Evolutionary conservation across 2,888 invertebrate species (phyloP), one percentile per base, ranked within the genome.

Genomic region (Colletes collaris): DNA sequence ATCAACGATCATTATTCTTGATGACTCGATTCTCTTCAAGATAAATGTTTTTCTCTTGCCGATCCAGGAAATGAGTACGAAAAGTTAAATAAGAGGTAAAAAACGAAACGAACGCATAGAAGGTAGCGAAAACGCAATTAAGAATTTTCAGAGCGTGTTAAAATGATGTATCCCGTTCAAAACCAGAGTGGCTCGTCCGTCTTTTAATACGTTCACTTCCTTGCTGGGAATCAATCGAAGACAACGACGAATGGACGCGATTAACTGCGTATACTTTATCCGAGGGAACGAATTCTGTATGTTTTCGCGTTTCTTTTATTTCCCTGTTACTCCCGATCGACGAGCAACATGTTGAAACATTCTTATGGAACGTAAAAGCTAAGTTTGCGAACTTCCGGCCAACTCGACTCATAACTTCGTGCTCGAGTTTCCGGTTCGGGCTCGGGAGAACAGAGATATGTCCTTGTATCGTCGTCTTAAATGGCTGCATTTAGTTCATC

Each of bases 111-210:
- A 35, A 27, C 40, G 44, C 16, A 16, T 0, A 4, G 46, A 27
- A 37, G 35, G 37, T 6, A 62, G 69, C 55, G 55, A 68, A 73
- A 79, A 56, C 53, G 72, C 52, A 67, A 74, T 79, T 79, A 81
- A 66, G 69, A 70, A 69, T 62, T 67, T 74, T 66, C 69, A 79
- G 80, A 81, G 80, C 80, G 79, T 81, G 80, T 66, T 74, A 79
- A 79, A 74, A 56, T 46, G 74, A 79, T 81, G 74, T 44, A 73
- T 73, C 53, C 62, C 69, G 64, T 64, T n/a, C 66, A 58, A 59
- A 73, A 56, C 66, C 72, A 40, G 46, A 69, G 70, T 58, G 35
- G 27, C 67, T 58, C 44, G 49, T 64, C 7, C 53, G 58, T 59
- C 69, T 65, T 76, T 63, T 52, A 11, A 46, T 52, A 55, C 66